Conservation (phyloP, 2,888 invertebrate genomes). For the Orchestes rusci region DNA sequence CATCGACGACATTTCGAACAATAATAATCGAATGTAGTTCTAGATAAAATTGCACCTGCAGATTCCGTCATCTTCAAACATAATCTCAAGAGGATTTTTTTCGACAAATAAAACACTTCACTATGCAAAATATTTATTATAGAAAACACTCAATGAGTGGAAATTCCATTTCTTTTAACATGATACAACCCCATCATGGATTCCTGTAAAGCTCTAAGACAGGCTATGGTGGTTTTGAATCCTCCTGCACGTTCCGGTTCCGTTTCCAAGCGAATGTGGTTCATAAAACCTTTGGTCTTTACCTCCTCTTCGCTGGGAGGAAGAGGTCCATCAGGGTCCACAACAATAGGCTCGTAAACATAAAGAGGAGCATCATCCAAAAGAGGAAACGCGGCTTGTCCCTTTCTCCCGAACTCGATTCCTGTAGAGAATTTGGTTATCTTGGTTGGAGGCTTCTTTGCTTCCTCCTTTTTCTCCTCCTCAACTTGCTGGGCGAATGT, state of each 20-base stretch:
- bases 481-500: slow-evolving; percentile 64
- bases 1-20: too few relatives aligned
- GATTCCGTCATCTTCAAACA: too few relatives aligned
- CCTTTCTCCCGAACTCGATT: slow-evolving; percentile 67
- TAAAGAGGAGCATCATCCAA: slow-evolving; percentile 75
- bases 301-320: slow-evolving; percentile 61
- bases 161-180: too few relatives aligned
- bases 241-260: slow-evolving; percentile 80
- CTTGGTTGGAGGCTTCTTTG: slow-evolving; percentile 38
- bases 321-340: slow-evolving; percentile 65
- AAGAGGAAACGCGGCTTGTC: slow-evolving; percentile 56
- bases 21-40: too few relatives aligned
- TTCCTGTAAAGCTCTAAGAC: slow-evolving; percentile 81
- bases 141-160: too few relatives aligned
- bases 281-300: slow-evolving; percentile 58
- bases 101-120: too few relatives aligned
- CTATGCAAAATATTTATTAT: too few relatives aligned
- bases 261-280: slow-evolving; percentile 67
- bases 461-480: slow-evolving; percentile 50
- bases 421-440: slow-evolving; percentile 79
- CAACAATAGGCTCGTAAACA: slow-evolving; percentile 54
- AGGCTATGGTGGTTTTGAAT: slow-evolving; percentile 73
- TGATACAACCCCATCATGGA: slow-evolving; percentile 68
- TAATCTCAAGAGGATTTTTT: too few relatives aligned
- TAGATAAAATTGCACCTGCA: too few relatives aligned